Base-by-base conservation (phyloP, 1,140 invertebrate genomes). In the Alviniconcha marisindica region DNA sequence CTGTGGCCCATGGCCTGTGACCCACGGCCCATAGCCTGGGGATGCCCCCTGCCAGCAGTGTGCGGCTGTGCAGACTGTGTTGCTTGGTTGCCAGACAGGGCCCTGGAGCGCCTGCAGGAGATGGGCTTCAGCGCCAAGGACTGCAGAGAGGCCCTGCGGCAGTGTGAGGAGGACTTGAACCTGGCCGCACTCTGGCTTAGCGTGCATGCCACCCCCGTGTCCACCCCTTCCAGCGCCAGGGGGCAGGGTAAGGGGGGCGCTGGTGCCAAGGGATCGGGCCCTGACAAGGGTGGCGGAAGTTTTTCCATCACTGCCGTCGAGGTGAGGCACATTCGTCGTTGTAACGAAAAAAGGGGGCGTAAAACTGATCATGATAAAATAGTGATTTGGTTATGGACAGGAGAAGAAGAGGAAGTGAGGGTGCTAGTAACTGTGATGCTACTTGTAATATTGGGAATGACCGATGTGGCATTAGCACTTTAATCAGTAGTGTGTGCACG, bases 131-230 rank as follows among this genome's bases (percentile, higher is more conserved):
- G 93, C 36, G 91, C 94, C 48, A 92, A 93, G 4, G 97, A 97
- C 89, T 97, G 96, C 89, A 93, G 94, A 77, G 93, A 93, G 40
- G 96, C 97, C 7, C 92, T 98, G 81, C 92, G 95, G 60, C 90
- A 93, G 0, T 96, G 95, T 87, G 94, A 95, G 63, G 95, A 96
- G 48, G 94, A 95, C 82, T 85, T 97, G 3, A 96, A 97, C 87
- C 96, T 97, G 81, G 96, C 97, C 15, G 97, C 97, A 0, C 84
- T 97, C 0, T 97, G 97, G 97, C 91, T 98, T 4, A 96, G 95
- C 0, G 94, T 96, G 85, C 95, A 97, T 87, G 90, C 89, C 36
- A 87, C 84, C 63, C 83, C 85, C 4, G 71, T 86, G 2, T 5
- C 48, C 38, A n/a, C 31, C 42, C 28, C 74, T 21, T 33, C 51